Conservation (phyloP, 2,888 invertebrate species). For the Tineola bisselliella region DNA sequence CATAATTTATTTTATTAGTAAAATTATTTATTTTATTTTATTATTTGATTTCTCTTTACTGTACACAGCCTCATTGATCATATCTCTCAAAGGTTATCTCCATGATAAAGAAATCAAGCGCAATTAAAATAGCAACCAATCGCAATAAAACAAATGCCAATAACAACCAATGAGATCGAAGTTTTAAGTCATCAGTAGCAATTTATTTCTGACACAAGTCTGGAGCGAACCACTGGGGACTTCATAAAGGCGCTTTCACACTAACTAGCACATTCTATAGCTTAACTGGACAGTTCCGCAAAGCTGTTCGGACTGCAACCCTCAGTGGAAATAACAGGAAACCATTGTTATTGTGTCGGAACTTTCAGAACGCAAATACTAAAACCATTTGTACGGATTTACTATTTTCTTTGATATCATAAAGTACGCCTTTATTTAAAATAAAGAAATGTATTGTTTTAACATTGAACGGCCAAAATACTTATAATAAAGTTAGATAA, state of each 20-base stretch:
- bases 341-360: background rate
- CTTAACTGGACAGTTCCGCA: constrained; percentile 2
- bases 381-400: background rate
- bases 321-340: background rate
- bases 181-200: background rate
- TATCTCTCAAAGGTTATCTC: no score
- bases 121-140: background rate
- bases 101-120: no score
- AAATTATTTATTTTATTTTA: no score
- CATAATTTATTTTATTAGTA: no score
- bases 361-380: background rate
- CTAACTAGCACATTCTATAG: background rate
- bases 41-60: no score
- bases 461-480: no score
- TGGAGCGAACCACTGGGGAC: background rate
- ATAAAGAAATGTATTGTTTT: no score
- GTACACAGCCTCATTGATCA: no score
- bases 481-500: no score
- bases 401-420: background rate
- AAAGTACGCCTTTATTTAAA: no score
- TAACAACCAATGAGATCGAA: background rate
- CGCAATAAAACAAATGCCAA: background rate
- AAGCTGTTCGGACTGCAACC: background rate
- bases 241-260: background rate
- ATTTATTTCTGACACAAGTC: constrained; percentile 1